These are phyloP conservation scores for Muntiacus muntjak DNA, from an alignment of 2,113 vertebrate species.

Conservation along the genomic window DNA sequence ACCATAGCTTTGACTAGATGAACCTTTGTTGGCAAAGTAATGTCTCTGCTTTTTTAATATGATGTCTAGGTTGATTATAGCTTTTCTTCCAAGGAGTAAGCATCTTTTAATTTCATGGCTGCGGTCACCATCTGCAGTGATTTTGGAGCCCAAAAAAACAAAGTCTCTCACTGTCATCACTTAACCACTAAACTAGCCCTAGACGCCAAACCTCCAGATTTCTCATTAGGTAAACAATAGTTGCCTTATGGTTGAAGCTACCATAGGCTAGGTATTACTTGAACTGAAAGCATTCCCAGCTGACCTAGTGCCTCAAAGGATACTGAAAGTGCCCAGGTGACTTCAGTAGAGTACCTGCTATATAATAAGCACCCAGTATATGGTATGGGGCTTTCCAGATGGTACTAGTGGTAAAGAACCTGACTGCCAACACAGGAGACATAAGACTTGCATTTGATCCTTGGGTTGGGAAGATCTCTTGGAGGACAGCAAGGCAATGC, in stretches of 20 bases:
- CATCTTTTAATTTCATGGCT: neutral
- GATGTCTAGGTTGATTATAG: neutral
- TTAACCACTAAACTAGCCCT: neutral
- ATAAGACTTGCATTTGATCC: neutral
- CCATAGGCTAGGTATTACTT: too few relatives aligned
- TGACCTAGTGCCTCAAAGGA: neutral
- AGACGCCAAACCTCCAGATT: neutral
- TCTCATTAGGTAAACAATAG: neutral
- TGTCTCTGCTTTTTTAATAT: neutral
- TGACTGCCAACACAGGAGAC: neutral
- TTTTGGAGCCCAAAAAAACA: rapidly evolving
- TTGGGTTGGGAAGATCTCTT: neutral
- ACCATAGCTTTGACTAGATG: neutral
- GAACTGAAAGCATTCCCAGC: neutral
- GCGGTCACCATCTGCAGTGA: neutral
- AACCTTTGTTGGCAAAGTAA: neutral
- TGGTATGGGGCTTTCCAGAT: neutral
- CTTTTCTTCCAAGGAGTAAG: neutral
- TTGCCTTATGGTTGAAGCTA: neutral
- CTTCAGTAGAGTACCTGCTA: neutral
- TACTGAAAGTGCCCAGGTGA: neutral
- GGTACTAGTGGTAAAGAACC: neutral
- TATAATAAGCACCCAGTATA: neutral
- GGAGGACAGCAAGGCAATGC: neutral
- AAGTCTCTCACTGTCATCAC: neutral